Conservation (phyloP, 2,113 vertebrate species). For the Hiodon alosoides region DNA sequence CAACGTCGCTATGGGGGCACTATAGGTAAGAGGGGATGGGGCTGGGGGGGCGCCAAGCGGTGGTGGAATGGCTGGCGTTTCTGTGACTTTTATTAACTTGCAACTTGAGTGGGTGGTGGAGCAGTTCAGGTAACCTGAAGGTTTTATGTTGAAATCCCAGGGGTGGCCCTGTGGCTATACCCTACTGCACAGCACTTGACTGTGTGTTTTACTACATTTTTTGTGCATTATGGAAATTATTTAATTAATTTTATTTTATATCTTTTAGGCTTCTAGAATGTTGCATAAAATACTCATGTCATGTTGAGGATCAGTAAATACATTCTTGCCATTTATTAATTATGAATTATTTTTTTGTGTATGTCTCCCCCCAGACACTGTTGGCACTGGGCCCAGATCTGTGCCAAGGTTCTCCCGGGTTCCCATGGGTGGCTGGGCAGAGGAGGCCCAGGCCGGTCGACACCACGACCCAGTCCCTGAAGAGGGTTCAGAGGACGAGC, state of each 20-base stretch:
- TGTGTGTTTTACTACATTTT: too few species aligned
- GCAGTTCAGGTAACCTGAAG: too few species aligned
- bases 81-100: too few species aligned
- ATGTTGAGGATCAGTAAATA: too few species aligned
- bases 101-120: too few species aligned
- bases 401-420: constrained; percentile 72
- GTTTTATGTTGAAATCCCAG: too few species aligned
- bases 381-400: constrained; percentile 47
- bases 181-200: background rate
- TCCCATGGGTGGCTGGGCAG: constrained; percentile 91
- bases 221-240: too few species aligned
- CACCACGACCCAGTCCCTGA: constrained; percentile 83
- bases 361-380: constrained; percentile 40
- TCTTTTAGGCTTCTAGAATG: background rate
- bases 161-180: background rate
- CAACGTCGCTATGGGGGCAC: constrained; percentile 69
- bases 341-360: background rate
- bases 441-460: constrained; percentile 67
- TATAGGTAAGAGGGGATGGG: constrained; percentile 55
- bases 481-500: constrained; percentile 87
- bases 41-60: background rate
- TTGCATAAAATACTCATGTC: too few species aligned
- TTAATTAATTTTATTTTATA: background rate
- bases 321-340: too few species aligned
- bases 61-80: too few species aligned